Base-by-base conservation (phyloP, 2,113 vertebrate species). In the Nothoprocta perdicaria region DNA sequence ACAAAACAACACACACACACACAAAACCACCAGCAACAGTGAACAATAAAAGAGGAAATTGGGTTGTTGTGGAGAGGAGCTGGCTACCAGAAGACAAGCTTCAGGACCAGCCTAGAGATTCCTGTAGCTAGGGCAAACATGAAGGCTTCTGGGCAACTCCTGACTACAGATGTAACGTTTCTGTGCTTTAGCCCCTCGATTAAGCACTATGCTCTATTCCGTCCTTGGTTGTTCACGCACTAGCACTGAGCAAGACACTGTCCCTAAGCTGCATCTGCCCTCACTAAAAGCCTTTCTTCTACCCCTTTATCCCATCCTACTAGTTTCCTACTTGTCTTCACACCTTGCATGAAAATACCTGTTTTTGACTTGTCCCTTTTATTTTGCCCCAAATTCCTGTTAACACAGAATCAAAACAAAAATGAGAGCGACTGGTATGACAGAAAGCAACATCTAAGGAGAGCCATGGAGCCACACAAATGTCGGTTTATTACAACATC, bases 101-200 rank as follows among this genome's bases (percentile, higher is more conserved):
- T 80, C 62, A 43, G 45, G 29, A 81, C 18, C 40, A 90, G 33
- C 52, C 71, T 61, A 57, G 29, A 3, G 4, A 63, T 71, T 29
- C 48, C 72, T 58, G 17, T 29, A 71, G 45, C 29, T 23, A 41
- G 8, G 66, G 46, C 53, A 91, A 86, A 86, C n/a, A 35, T 0
- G 7, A 85, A 67, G 52, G 53, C 10, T 63, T 73, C 58, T 57
- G 61, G 61, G 29, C 52, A 73, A 27, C 40, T 86, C 61, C 61
- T 78, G 74, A 88, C 31, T 57, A 78, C 57, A 50, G 23, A 65
- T 41, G 43, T 10, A 35, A 26, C 6, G 24, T 21, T 76, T 55
- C 22, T 72, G 10, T 18, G 35, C 35, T 9, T 24, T 17, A 4
- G 0, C 1, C 6, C 9, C 5, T 58, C 8, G 0, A 58, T 66